These are phyloP conservation scores for Sarcophaga variegata DNA, from an alignment of 2,888 invertebrate species.

Conservation along the genomic window DNA sequence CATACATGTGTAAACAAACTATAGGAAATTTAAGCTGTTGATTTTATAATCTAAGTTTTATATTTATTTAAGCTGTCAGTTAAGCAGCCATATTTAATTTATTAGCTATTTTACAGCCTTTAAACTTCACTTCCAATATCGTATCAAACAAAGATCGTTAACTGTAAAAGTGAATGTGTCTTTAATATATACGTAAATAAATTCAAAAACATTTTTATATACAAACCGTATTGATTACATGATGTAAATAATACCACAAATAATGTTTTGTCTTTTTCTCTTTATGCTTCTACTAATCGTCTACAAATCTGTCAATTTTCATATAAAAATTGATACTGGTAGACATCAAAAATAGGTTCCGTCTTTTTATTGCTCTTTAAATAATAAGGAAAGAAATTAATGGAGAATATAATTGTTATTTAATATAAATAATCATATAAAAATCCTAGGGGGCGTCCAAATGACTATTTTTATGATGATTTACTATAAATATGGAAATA, in stretches of 20 bases:
- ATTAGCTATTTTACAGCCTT: conserved; percentile 59
- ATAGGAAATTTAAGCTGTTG: conserved; percentile 46
- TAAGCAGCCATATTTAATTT: conserved; percentile 56
- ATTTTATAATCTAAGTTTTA: conserved; percentile 23
- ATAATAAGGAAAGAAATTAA: not conserved
- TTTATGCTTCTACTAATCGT: conserved; percentile 11
- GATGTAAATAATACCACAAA: conserved; percentile 51
- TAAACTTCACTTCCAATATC: conserved; percentile 29
- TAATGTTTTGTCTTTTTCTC: conserved; percentile 14
- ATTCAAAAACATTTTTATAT: conserved; percentile 15
- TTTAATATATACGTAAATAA: conserved; percentile 16
- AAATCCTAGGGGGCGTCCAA: conserved; percentile 12
- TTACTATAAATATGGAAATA: not conserved
- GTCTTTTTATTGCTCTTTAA: not conserved
- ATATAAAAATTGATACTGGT: not conserved
- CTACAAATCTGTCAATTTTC: conserved; percentile 9
- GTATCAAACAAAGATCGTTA: conserved; percentile 3
- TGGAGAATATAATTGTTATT: not conserved
- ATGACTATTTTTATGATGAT: not conserved
- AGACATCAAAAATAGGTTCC: conserved; percentile 17
- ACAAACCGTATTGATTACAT: conserved; percentile 46
- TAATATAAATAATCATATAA: too few species aligned
- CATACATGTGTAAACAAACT: conserved; percentile 38
- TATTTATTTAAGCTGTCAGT: conserved; percentile 57
- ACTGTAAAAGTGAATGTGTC: conserved; percentile 48